These are phyloP conservation scores for Trichoplusia ni DNA, from an alignment of 1,140 invertebrate genomes.

Conservation along the genomic window DNA sequence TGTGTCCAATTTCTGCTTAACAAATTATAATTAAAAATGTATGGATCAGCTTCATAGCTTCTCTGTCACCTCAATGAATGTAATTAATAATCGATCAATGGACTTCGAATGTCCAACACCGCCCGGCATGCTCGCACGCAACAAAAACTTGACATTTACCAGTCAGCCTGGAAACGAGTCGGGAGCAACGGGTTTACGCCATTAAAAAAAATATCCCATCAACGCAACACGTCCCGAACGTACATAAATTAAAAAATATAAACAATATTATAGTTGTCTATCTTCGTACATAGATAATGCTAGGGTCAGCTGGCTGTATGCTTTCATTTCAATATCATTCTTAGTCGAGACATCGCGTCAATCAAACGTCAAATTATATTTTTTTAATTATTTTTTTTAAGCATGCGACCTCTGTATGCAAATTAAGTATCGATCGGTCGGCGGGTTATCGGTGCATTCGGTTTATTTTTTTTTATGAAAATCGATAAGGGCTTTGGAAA, in stretches of 20 bases:
- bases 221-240: background rate
- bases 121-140: too few species aligned
- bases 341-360: constrained; percentile 41
- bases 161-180: too few species aligned
- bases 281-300: constrained; percentile 31
- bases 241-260: constrained; percentile 6
- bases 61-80: too few species aligned
- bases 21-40: too few species aligned
- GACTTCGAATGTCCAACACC: too few species aligned
- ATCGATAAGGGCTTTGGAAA: constrained; percentile 35
- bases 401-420: constrained; percentile 45
- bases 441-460: constrained; percentile 67
- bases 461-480: constrained; percentile 44
- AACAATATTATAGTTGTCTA: constrained; percentile 5
- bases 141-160: too few species aligned
- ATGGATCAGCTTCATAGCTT: too few species aligned
- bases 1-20: too few species aligned
- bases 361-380: constrained; percentile 41
- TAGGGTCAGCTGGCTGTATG: constrained; percentile 46
- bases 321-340: constrained; percentile 55
- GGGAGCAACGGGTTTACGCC: too few species aligned
- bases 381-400: constrained; percentile 41
- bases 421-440: constrained; percentile 49
- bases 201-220: too few species aligned
- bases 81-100: too few species aligned